A percentile compares a stretch with the other conserved stretches of the same genome.
Evolutionary conservation across 2,797 vertebrate genomes (phyloP).

Genomic region (Nannoperca australis): DNA sequence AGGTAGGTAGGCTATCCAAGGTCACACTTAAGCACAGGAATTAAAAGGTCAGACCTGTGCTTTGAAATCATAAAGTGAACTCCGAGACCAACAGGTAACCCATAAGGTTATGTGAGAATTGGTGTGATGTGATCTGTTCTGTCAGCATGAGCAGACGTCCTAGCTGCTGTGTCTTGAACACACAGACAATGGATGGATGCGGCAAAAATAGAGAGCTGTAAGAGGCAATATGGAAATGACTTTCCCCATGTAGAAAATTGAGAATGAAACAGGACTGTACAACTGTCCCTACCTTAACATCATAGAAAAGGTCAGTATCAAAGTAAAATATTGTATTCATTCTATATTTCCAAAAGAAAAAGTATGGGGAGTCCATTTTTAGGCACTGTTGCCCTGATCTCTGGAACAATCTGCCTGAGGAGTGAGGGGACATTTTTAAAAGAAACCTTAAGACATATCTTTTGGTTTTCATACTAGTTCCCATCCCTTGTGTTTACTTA

Average conservation of each 20-base stretch:
- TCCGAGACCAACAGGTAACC: conserved; percentile 42
- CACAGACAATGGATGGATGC: not conserved
- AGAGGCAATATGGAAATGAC: not conserved
- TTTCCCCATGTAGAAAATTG: not conserved
- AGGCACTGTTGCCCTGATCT: too few relatives aligned
- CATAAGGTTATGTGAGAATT: conserved; percentile 26
- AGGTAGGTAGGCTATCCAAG: not conserved
- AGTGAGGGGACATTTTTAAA: too few relatives aligned
- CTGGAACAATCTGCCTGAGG: too few relatives aligned
- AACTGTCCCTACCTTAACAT: not conserved
- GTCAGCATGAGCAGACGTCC: conserved; percentile 50
- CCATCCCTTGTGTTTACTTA: too few relatives aligned
- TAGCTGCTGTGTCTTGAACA: conserved; percentile 10
- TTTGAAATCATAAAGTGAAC: conserved; percentile 26
- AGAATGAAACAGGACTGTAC: not conserved
- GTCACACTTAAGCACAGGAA: not conserved
- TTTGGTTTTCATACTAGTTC: too few relatives aligned
- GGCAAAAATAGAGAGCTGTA: conserved; percentile 4
- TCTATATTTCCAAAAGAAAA: too few relatives aligned
- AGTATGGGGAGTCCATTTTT: too few relatives aligned
- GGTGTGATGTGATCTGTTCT: conserved; percentile 55
- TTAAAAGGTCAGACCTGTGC: conserved; percentile 8
- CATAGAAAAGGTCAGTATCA: not conserved
- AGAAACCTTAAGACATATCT: too few relatives aligned
- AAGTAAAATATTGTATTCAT: not conserved